phyloP scores from a whole-genome alignment of 2,888 invertebrate species.

The Actias luna region DNA sequence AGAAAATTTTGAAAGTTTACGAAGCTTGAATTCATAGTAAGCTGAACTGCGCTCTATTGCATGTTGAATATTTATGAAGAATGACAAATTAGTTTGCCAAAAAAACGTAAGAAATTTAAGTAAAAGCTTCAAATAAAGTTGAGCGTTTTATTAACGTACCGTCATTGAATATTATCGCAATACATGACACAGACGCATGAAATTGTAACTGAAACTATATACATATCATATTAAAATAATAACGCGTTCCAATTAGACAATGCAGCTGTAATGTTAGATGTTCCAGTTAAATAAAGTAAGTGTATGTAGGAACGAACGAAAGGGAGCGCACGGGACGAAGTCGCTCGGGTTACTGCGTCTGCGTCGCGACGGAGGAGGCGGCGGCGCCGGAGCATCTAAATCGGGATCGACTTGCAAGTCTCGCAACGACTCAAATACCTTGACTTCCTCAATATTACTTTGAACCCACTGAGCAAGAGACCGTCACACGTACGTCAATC shows the following conservation, averaged over 20 bases:
- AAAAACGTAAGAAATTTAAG: constrained; percentile 20
- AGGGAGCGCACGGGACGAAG: constrained; percentile 73
- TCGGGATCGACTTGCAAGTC: constrained; percentile 80
- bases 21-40: constrained; percentile 42
- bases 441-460: constrained; percentile 83
- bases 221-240: constrained; percentile 12
- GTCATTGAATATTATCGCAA: constrained; percentile 21
- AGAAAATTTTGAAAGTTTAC: constrained; percentile 42
- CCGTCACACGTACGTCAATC: constrained; percentile 76
- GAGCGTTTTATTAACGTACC: constrained; percentile 36
- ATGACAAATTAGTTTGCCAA: constrained; percentile 14
- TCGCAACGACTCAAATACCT: constrained; percentile 81
- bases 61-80: constrained; percentile 19
- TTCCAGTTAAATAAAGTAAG: constrained; percentile 16
- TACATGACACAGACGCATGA: constrained; percentile 13
- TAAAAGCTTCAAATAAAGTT: constrained; percentile 32
- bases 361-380: constrained; percentile 69
- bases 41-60: constrained; percentile 27
- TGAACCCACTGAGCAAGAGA: constrained; percentile 76
- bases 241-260: constrained; percentile 16
- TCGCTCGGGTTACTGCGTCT: constrained; percentile 76
- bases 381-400: constrained; percentile 80
- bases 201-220: constrained; percentile 8
- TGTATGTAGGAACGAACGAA: constrained; percentile 30
- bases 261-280: constrained; percentile 17